These are phyloP conservation scores for Microtus richardsoni DNA, from an alignment of 2,113 vertebrate genomes.

Conservation along the genomic window DNA sequence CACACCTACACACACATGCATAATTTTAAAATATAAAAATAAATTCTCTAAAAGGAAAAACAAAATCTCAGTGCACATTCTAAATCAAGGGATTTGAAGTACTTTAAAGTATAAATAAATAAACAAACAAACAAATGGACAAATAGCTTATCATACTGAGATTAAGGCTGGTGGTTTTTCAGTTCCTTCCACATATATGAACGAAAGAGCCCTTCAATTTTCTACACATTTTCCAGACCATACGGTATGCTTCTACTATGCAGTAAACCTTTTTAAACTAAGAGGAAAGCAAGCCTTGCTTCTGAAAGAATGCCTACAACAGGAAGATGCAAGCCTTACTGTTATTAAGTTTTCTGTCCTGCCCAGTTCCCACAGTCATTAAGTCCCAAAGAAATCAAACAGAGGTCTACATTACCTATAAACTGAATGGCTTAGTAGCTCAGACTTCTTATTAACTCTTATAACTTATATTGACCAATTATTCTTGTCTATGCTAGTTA, in stretches of 20 bases:
- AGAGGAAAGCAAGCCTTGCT: conserved; percentile 24
- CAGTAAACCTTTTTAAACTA: neutral
- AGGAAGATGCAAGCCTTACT: conserved; percentile 31
- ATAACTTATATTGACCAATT: too few species aligned
- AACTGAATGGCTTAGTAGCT: too few species aligned
- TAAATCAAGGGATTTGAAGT: conserved; percentile 6
- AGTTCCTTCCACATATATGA: conserved; percentile 17
- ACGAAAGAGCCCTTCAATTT: conserved; percentile 17
- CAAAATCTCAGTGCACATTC: neutral
- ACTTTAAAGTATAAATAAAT: neutral
- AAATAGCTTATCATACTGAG: neutral
- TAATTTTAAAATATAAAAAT: neutral
- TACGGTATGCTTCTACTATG: neutral
- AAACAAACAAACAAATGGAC: neutral
- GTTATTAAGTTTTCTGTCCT: too few species aligned
- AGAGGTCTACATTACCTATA: too few species aligned
- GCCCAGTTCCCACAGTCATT: too few species aligned
- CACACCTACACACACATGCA: neutral
- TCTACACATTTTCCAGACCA: neutral
- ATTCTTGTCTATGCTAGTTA: too few species aligned
- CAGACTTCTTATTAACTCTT: too few species aligned
- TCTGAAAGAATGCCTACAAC: conserved; percentile 35
- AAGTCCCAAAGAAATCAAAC: too few species aligned
- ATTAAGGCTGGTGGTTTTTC: neutral
- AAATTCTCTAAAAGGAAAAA: neutral